Base-by-base conservation (phyloP, 2,113 vertebrate genomes). In the Tachysurus fulvidraco region DNA sequence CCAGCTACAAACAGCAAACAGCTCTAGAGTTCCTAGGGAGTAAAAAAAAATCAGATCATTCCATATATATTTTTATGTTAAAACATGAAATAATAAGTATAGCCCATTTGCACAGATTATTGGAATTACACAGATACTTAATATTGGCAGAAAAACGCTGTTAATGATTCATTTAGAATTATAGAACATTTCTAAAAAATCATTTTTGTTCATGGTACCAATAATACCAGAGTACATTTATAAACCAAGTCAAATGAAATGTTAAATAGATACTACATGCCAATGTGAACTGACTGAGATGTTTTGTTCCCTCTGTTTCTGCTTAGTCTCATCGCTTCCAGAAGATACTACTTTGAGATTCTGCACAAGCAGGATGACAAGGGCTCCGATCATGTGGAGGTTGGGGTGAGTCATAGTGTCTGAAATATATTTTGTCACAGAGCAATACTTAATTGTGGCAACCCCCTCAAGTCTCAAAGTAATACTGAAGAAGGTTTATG, bases 281-380 rank as follows among this genome's bases (percentile, higher is more conserved):
- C 11, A 73, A 23, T 17, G 3, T 74, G 17, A 74, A 82, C 4
- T 36, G 7, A 82, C 73, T 60, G 19, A 57, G 2, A 54, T 50
- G 30, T 73, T 7, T 36, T 54, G 28, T 69, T 81, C 13, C 79
- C 19, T 59, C 76, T 91, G 25, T 84, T 36, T 67, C 80, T 73
- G n/a, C 65, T 54, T 92, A 99, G 98, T 91, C 96, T 99, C 85
- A 96, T 98, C 91, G 96, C 96, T 69, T 99, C 98, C 88, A 94
- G 97, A 54, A 95, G 94, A 36, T 99, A 99, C 94, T 99, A 98
- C 95, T 99, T 99, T 0, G 98, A 99, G 95, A 94, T 99, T 89
- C 97, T 99, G 57, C 98, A 99, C 95, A 99, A 99, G 88, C 98
- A 99, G 73, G 97, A 99, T 0, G 97, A 99, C 95, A 96, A 93